phyloP scores from a whole-genome alignment of 1,140 invertebrate genomes.

The Riptortus pedestris region DNA sequence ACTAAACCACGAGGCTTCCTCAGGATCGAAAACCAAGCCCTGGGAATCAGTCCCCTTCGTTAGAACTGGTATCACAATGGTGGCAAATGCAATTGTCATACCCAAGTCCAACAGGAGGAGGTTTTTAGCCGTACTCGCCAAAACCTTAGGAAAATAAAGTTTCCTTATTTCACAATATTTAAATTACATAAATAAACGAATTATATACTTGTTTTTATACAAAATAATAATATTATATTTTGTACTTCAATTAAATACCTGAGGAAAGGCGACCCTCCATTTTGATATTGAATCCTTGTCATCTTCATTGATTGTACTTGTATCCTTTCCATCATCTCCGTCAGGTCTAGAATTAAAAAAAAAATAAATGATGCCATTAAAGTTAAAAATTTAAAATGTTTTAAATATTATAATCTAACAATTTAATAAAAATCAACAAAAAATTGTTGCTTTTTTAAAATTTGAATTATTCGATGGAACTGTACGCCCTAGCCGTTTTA shows the following conservation, averaged over 20 bases:
- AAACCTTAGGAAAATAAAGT: not conserved
- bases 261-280: not conserved
- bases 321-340: not conserved
- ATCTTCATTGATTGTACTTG: not conserved
- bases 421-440: no score
- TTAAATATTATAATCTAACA: no score
- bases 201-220: no score
- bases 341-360: no score
- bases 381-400: no score
- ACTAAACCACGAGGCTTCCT: conserved; percentile 34
- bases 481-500: no score
- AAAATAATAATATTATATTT: no score
- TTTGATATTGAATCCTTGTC: not conserved
- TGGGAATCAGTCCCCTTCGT: conserved; percentile 22
- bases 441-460: no score
- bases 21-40: conserved; percentile 26
- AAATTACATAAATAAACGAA: no score
- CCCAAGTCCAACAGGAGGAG: conserved; percentile 32
- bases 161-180: no score
- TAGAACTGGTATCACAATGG: conserved; percentile 32
- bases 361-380: no score
- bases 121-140: conserved; percentile 32
- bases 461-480: no score
- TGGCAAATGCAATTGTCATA: conserved; percentile 33
- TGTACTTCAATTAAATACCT: not conserved